Evolutionary conservation across 2,888 invertebrate species (phyloP).

Genomic region (Cerceris ruficornis): DNA sequence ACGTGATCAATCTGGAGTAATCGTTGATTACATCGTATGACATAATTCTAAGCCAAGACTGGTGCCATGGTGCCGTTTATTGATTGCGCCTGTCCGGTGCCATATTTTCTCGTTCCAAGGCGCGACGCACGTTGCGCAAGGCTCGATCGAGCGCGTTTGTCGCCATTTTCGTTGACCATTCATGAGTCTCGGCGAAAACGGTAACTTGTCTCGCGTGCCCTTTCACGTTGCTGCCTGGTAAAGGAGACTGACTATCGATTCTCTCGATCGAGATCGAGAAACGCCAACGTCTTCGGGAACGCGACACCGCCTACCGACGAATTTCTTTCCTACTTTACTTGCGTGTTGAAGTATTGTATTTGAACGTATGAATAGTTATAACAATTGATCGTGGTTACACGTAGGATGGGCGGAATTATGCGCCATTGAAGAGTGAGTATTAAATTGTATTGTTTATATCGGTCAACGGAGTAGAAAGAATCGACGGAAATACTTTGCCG

Average conservation of each 20-base stretch:
- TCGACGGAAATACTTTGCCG: no score
- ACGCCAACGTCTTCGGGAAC: constrained; percentile 3
- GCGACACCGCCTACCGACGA: not conserved
- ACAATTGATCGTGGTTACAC: not conserved
- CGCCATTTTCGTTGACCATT: constrained; percentile 52
- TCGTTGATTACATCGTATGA: constrained; percentile 2
- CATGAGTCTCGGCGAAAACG: constrained; percentile 36
- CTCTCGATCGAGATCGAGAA: constrained; percentile 21
- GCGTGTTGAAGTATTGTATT: not conserved
- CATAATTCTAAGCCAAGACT: constrained; percentile 8
- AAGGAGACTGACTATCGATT: constrained; percentile 28
- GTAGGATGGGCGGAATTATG: not conserved
- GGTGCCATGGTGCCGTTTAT: constrained; percentile 72
- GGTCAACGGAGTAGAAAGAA: no score
- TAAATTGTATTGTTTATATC: not conserved
- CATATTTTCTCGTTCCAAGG: constrained; percentile 66
- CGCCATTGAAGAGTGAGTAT: not conserved
- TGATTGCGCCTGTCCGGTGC: constrained; percentile 72
- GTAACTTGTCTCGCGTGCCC: constrained; percentile 13
- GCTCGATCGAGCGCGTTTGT: constrained; percentile 24
- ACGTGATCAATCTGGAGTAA: constrained; percentile 1
- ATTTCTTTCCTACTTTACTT: not conserved
- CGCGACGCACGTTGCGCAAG: constrained; percentile 41
- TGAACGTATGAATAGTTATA: no score
- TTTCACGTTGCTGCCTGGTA: not conserved